Evolutionary conservation across 37 sponge, comb jelly and placozoan genomes (phyloP), one percentile per base, ranked within the genome.

Genomic region (Mnemiopsis leidyi): DNA sequence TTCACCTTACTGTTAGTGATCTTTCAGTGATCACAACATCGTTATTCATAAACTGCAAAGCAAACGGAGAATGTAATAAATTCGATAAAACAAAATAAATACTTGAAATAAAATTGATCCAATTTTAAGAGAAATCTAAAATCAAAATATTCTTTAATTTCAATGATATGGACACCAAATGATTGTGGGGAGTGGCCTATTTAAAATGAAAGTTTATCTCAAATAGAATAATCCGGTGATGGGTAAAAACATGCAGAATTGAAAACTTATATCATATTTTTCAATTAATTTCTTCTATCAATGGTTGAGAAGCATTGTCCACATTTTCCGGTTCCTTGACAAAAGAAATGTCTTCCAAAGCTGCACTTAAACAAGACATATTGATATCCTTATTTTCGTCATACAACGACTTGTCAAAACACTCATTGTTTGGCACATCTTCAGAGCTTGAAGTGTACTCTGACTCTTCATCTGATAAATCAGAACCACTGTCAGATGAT

Each of bases 261-360:
- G 68, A 21, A 18, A 61, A 61, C 68, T 61, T 61, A 18, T 21
- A 61, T 61, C 68, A 61, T 61, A 18, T 61, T 61, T 71, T 36
- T 31, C 79, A 31, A 34, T 34, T 36, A 77, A 77, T 33, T 77
- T 77, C 79, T 32, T 77, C 79, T 1, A 77, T 77, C 9, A 77
- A 36, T 2, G 79, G 79, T 34, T 32, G 30, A 34, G 3, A 32
- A 13, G 5, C 79, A 32, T 34, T 77, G 26, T 28, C 79, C 61
- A 48, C 5, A 48, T 48, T 13, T 18, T 48, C 61, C 13, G 61
- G 13, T 18, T 48, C 13, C 61, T 48, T 48, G 13, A 13, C 61
- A 18, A 48, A 48, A 48, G 61, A 48, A 48, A 48, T 48, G 61
- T 48, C 13, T 18, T 48, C 61, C 5, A 48, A 18, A 18, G 61